Percentiles rank a stretch among this genome's conserved stretches.
These are phyloP conservation scores for Chymomyza caudatula DNA, from an alignment of 2,888 invertebrate genomes.

Conservation along the genomic window DNA sequence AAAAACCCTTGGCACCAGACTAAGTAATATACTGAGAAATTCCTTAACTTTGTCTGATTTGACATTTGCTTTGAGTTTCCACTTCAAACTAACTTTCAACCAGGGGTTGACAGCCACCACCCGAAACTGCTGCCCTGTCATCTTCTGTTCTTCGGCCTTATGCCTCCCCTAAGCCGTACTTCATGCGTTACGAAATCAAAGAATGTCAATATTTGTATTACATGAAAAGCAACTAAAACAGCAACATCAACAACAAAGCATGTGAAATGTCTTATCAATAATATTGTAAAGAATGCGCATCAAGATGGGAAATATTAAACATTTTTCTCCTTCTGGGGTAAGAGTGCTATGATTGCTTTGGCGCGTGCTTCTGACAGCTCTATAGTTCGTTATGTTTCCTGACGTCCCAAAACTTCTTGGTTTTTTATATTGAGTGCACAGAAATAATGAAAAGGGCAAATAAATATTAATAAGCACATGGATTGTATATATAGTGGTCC, in stretches of 20 bases:
- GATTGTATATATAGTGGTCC: background rate
- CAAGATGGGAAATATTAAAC: conserved; percentile 7
- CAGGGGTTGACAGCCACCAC: background rate
- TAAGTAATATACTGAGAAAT: background rate
- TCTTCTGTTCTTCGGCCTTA: background rate
- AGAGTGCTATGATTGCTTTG: background rate
- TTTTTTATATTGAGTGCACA: background rate
- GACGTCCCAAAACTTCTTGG: conserved; percentile 8
- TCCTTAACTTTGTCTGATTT: conserved; percentile 32
- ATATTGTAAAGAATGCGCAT: conserved; percentile 59
- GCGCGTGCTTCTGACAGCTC: conserved; percentile 60
- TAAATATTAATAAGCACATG: background rate
- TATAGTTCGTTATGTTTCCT: conserved; percentile 39
- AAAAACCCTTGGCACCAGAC: conserved; percentile 9
- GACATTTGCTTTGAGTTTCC: conserved; percentile 51
- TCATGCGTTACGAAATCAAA: conserved; percentile 46
- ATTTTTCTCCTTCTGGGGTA: background rate
- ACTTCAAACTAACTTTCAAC: conserved; percentile 1
- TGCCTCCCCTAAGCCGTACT: background rate
- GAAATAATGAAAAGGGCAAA: background rate
- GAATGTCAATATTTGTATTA: conserved; percentile 68
- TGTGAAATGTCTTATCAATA: conserved; percentile 62
- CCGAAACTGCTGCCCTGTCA: background rate
- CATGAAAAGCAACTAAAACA: conserved; percentile 31
- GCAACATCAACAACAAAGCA: conserved; percentile 7